Base-by-base conservation (phyloP, 2,113 vertebrate genomes). In the Serilophus lunatus region DNA sequence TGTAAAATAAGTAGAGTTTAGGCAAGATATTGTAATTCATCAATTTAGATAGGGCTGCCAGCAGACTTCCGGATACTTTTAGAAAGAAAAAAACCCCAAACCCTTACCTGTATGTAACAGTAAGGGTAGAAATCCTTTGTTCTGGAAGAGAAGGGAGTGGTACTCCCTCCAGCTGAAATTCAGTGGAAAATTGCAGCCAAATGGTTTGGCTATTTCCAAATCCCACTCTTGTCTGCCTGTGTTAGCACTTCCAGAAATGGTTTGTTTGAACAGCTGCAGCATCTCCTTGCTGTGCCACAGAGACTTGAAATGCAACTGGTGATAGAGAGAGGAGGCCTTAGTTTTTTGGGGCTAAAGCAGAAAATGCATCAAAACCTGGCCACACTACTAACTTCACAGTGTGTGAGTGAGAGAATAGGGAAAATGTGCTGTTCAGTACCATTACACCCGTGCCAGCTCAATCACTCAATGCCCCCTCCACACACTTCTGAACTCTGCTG, bases 241-340 rank as follows among this genome's bases (percentile, higher is more conserved):
- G 76, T 64, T 88, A 92, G 68, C 15, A 1, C 31, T 93, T 91
- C 91, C 93, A 92, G 94, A 95, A 92, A 69, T 40, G 71, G 91
- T 61, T 83, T 86, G 76, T 92, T 90, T 95, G 91, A 95, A 92
- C 94, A 95, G 96, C 94, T 93, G 96, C 94, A 88, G 49, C 57
- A 78, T 61, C 86, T 92, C 88, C 82, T 78, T 72, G 86, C 75
- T 80, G 40, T 60, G 79, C 85, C 17, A 10, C 79, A 72, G 72
- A 47, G 80, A 53, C 63, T 31, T 25, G 40, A 82, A 85, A 90
- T 83, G 36, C 0, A 4, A 44, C 91, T 63, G 72, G 56, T 0
- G 1, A 40, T 16, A 35, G 60, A 49, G n/a, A 12, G 18, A 35
- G 60, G 64, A 86, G 35, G n/a, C 42, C 60, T 59, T 47, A 12